Base-by-base conservation (phyloP, 2,888 invertebrate species). In the Eilema griseolum region DNA sequence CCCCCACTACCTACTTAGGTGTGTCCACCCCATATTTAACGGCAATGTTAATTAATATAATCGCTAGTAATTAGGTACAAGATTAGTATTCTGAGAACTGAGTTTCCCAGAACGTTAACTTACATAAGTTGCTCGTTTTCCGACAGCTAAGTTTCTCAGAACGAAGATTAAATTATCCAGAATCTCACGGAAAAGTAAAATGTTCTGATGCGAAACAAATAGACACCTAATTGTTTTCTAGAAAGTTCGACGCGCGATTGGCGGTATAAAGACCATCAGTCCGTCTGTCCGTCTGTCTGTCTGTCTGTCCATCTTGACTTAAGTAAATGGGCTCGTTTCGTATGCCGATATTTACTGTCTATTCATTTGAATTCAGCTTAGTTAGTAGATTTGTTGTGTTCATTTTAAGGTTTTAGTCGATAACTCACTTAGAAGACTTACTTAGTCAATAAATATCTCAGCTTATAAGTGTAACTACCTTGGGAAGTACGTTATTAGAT, bases 211-310 rank as follows among this genome's bases (percentile, higher is more conserved):
- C 52, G 52, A 52, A 56, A 64, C 16, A 60, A 59, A 33, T 61
- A 69, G 75, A 79, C 70, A 75, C 76, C 71, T 80, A 82, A 82
- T 80, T 82, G 75, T 81, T 76, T 66, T 64, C 24, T 76, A 81
- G 81, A 81, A 81, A 81, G 81, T 72, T 75, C 69, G 78, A 78
- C 78, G 80, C 66, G 71, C 76, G 81, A 84, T 81, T 77, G 85
- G 85, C 73, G 72, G 76, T 68, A 69, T 84, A 84, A 87, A 65
- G 57, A 71, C 61, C 66, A 61, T 52, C 66, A 60, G 64, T 65
- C 69, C 56, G 66, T 65, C 66, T 37, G 65, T 65, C 65, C 60
- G 63, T 64, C 65, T 56, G 66, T 60, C 66, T 37, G 66, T 65
- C 64, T 81, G 79, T 73, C 74, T 72, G 71, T 82, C 74, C 74